A percentile compares a stretch with the other conserved stretches of the same genome.
These are phyloP conservation scores for Manacus vitellinus DNA, from an alignment of 2,113 vertebrate species.

Conservation along the genomic window DNA sequence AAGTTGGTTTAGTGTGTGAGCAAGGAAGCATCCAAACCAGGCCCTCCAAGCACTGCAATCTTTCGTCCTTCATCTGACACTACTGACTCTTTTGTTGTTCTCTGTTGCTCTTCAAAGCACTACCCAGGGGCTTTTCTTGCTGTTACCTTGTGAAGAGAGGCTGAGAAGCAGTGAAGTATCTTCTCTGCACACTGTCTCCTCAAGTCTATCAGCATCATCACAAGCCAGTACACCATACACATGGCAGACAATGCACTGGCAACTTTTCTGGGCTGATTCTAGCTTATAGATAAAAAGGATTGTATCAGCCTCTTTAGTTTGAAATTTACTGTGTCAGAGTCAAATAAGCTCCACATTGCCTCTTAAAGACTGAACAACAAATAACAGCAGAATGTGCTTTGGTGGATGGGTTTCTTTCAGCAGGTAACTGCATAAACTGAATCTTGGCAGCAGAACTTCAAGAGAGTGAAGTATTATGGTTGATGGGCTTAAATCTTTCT, in stretches of 20 bases:
- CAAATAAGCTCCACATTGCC: constrained; percentile 56
- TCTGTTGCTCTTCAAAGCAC: not conserved
- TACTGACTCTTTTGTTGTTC: not conserved
- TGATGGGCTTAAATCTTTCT: constrained; percentile 58
- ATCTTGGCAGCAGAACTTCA: constrained; percentile 47
- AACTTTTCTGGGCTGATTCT: not conserved
- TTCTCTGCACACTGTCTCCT: not conserved
- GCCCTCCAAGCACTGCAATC: not conserved
- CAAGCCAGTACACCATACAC: not conserved
- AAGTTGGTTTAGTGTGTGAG: not conserved
- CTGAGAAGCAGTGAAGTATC: not conserved
- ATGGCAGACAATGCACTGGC: not conserved
- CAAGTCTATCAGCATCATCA: not conserved
- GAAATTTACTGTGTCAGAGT: not conserved
- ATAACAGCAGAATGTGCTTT: constrained; percentile 12
- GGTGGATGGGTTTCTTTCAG: constrained; percentile 31
- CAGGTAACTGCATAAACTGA: constrained; percentile 53
- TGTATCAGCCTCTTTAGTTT: not conserved
- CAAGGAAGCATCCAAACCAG: not conserved
- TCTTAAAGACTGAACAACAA: constrained; percentile 54
- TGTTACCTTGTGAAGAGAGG: not conserved
- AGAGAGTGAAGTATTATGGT: constrained; percentile 37
- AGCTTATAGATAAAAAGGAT: not conserved
- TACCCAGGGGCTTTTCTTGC: not conserved
- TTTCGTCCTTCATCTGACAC: not conserved